phyloP scores from a whole-genome alignment of 2,888 invertebrate genomes.

The Lithophane socia region DNA sequence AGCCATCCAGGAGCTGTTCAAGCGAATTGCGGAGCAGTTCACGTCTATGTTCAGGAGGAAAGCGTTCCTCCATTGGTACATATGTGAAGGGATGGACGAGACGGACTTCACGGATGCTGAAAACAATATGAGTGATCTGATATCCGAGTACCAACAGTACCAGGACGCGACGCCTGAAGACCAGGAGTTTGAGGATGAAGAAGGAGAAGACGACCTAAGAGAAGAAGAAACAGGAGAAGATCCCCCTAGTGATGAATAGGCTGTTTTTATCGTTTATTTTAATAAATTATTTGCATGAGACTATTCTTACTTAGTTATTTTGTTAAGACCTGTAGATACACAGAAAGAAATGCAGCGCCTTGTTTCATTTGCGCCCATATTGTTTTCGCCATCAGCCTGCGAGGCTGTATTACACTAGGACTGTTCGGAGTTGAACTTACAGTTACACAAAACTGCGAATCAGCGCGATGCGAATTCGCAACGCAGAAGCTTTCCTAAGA shows the following conservation, averaged over 20 bases:
- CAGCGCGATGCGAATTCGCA: too few relatives aligned
- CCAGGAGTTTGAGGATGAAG: conserved; percentile 92
- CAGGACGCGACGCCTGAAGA: conserved; percentile 96
- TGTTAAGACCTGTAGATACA: background rate
- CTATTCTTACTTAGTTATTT: background rate
- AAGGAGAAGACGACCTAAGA: conserved; percentile 74
- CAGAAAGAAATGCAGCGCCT: background rate
- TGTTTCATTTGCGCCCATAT: background rate
- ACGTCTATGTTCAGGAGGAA: conserved; percentile 98
- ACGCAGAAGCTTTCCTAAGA: too few relatives aligned
- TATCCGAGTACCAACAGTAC: conserved; percentile 97
- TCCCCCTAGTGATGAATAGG: conserved; percentile 58
- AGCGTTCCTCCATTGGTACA: conserved; percentile 99
- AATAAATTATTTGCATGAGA: conserved; percentile 60
- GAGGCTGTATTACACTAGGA: background rate
- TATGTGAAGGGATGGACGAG: conserved; percentile 98
- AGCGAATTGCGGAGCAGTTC: conserved; percentile 95
- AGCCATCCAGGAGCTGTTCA: conserved; percentile 96
- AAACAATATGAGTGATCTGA: conserved; percentile 96
- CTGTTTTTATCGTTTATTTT: conserved; percentile 50
- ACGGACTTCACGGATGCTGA: conserved; percentile 98
- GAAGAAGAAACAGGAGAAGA: too few relatives aligned
- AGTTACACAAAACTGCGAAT: background rate
- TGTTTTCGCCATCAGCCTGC: background rate
- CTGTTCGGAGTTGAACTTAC: background rate